A percentile compares a stretch with the other conserved stretches of the same genome.
phyloP scores from a whole-genome alignment of 2,797 vertebrate species.

The Aviceda cuculoides region DNA sequence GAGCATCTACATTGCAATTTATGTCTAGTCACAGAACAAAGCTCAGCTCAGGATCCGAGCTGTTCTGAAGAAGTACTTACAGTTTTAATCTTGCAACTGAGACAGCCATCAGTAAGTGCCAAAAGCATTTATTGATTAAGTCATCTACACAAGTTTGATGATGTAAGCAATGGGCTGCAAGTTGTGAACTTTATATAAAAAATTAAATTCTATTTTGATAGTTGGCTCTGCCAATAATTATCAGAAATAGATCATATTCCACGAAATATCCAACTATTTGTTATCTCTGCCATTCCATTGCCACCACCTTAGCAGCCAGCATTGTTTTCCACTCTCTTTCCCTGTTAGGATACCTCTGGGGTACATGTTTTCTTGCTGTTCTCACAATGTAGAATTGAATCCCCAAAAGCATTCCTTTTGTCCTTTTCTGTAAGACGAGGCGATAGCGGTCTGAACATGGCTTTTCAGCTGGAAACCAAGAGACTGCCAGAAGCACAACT shows the following conservation, averaged over 20 bases:
- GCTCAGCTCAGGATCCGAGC: background rate
- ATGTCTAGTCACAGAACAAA: background rate
- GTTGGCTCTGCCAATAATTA: background rate
- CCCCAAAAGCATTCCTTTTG: background rate
- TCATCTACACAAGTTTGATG: background rate
- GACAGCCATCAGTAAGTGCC: background rate
- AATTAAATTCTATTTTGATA: background rate
- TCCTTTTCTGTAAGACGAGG: background rate
- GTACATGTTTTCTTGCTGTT: background rate
- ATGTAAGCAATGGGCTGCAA: background rate
- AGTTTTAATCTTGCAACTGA: background rate
- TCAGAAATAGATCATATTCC: background rate
- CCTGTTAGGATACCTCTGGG: background rate
- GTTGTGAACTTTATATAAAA: background rate
- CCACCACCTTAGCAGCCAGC: background rate
- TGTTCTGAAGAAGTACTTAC: background rate
- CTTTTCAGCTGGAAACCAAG: background rate
- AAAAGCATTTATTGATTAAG: background rate
- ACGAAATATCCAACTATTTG: background rate
- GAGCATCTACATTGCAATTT: background rate
- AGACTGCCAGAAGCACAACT: background rate
- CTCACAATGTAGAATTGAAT: background rate
- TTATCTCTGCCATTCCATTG: background rate
- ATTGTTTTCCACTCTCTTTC: background rate
- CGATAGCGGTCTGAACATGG: background rate